Conservation (phyloP, 2,113 vertebrate genomes). For the Suricata suricatta region DNA sequence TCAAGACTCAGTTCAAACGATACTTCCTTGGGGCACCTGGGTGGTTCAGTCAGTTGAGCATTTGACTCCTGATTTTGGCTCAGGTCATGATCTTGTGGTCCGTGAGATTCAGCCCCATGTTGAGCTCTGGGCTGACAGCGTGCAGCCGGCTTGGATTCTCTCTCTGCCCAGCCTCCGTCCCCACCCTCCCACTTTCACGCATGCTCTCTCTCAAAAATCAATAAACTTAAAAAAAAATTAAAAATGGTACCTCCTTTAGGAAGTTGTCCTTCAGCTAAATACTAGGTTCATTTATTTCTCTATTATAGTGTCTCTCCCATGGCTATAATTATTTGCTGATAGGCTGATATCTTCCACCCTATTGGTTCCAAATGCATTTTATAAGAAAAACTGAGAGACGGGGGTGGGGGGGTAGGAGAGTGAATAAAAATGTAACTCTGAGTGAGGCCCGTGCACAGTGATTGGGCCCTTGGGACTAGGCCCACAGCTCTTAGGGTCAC, state of each 20-base stretch:
- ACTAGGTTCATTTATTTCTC: neutral
- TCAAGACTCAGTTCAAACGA: neutral
- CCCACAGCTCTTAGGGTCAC: neutral
- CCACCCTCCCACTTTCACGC: too few species aligned
- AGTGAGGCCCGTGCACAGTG: neutral
- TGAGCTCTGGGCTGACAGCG: too few species aligned
- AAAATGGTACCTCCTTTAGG: neutral
- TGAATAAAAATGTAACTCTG: neutral
- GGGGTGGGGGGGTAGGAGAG: too few species aligned
- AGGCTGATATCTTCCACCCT: neutral
- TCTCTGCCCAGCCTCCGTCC: too few species aligned
- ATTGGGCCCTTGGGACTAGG: neutral
- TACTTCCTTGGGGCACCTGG: neutral
- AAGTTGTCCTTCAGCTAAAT: neutral
- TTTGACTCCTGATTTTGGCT: too few species aligned
- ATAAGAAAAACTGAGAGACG: neutral
- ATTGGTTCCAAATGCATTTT: conserved; percentile 37
- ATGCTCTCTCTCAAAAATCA: too few species aligned
- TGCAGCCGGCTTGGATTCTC: too few species aligned
- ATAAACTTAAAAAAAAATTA: too few species aligned
- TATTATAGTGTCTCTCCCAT: neutral
- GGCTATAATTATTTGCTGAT: neutral
- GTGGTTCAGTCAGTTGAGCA: too few species aligned
- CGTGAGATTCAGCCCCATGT: too few species aligned
- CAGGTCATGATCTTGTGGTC: too few species aligned